A percentile compares a stretch with the other conserved stretches of the same genome.
Conservation (phyloP, 1,140 invertebrate species). For the Trachelipus rathkii region DNA sequence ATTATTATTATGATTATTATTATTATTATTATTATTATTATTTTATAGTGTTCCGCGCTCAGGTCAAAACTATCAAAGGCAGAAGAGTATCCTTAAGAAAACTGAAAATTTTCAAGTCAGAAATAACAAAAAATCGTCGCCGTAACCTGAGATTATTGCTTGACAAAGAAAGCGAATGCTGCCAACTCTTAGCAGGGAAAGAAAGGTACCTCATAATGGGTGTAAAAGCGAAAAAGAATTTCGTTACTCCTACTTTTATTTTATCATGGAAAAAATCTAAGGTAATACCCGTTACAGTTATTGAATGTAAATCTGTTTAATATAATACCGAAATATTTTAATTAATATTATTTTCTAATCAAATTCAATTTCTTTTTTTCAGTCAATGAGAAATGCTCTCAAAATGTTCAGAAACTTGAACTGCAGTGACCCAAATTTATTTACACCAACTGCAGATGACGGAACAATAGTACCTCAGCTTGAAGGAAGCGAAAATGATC, state of each 20-base stretch:
- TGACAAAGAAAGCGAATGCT: background rate
- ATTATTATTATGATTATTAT: too few species aligned
- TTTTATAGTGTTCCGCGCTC: too few species aligned
- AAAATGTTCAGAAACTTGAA: conserved; percentile 35
- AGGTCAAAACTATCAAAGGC: background rate
- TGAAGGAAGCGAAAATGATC: background rate
- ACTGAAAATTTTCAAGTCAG: background rate
- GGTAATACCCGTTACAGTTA: background rate
- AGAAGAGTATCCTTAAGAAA: background rate
- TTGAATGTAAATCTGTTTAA: too few species aligned
- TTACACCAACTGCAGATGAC: conserved; percentile 31
- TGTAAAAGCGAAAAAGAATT: background rate
- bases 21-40: too few species aligned
- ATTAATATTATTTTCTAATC: background rate
- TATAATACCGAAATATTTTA: too few species aligned
- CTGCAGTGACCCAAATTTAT: conserved; percentile 37
- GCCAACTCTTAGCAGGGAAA: background rate
- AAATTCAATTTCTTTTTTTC: conserved; percentile 4
- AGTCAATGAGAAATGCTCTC: conserved; percentile 34
- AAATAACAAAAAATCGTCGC: background rate
- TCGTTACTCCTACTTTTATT: background rate
- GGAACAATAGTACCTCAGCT: background rate
- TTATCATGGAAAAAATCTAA: background rate
- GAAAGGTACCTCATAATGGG: background rate
- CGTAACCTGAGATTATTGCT: background rate